These are phyloP conservation scores for Taxidea taxus DNA, from an alignment of 2,113 vertebrate species.

Conservation along the genomic window DNA sequence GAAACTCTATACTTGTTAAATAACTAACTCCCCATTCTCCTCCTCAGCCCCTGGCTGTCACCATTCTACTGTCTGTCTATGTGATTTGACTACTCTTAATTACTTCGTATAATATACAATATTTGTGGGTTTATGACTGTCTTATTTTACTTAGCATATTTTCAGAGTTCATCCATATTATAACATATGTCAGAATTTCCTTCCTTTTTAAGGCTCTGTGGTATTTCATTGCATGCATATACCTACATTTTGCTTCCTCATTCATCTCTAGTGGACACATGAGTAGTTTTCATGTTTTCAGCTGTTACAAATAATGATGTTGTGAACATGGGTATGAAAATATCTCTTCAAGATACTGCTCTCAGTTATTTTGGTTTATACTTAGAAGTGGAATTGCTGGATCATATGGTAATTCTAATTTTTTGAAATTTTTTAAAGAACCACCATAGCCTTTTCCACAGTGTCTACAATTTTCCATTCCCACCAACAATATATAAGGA, in stretches of 20 bases:
- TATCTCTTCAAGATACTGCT: neutral
- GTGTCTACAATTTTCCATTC: neutral
- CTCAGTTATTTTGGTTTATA: neutral
- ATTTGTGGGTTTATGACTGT: neutral
- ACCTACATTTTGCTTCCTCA: neutral
- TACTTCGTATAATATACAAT: neutral
- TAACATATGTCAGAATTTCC: neutral
- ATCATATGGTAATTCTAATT: neutral
- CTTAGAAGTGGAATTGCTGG: neutral
- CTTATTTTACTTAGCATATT: slow-evolving; percentile 1
- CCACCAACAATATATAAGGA: neutral
- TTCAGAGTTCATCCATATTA: neutral
- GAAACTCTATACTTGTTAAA: neutral
- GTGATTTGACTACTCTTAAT: neutral
- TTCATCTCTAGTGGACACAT: neutral
- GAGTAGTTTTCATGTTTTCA: neutral
- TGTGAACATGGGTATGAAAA: neutral
- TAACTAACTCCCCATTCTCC: neutral
- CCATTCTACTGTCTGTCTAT: neutral
- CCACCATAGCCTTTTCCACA: neutral
- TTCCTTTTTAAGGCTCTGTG: neutral
- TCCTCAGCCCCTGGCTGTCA: neutral
- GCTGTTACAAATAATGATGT: neutral
- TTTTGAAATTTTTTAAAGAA: neutral
- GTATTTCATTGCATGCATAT: neutral